Evolutionary conservation across 1,140 invertebrate species (phyloP), one percentile per base, ranked within the genome.

Genomic region (Oryzaephilus surinamensis): DNA sequence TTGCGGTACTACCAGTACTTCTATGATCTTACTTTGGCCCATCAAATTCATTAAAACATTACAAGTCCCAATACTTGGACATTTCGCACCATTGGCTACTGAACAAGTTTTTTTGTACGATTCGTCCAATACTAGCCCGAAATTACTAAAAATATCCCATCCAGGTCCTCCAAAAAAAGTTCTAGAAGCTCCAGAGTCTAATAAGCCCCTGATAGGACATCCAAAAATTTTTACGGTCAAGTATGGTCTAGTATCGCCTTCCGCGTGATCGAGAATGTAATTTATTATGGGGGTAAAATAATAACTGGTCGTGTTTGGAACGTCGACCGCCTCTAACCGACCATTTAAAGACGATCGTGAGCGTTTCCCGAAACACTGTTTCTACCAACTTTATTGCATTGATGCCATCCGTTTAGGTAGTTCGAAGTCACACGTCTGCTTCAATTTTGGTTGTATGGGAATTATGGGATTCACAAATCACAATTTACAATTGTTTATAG

Each of bases 31-130:
- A 11, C 27, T 23, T 15, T 15, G 15, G 13, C 13, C 28, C 11
- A 17, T 4, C 27, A 35, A 12, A 5, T 23, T 5, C 11, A 35
- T 3, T 6, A 20, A 20, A 13, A 34, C 7, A 6, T 10, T 4
- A 19, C 8, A 11, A 6, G 6, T 23, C 7, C 32, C 32, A 2
- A 35, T 2, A 11, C 20, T 16, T 4, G 16, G 20, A 35, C 32
- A 35, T 23, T 17, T 20, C 2, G 20, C 11, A 14, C 32, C 32
- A 18, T 35, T 35, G 2, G 32, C 32, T n/a, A 35, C 32, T 5
- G 31, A 8, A n/a, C 16, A 16, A 4, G 5, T 16, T 2, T 5
- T 39, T 31, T 32, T 64, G 64, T 21, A 46, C 40, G 7, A 17
- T 20, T 35, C 2, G 2, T n/a, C 3, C 17, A 32, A n/a, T 32